Conservation (phyloP, 1,140 invertebrate species). For the Anastrepha obliqua region DNA sequence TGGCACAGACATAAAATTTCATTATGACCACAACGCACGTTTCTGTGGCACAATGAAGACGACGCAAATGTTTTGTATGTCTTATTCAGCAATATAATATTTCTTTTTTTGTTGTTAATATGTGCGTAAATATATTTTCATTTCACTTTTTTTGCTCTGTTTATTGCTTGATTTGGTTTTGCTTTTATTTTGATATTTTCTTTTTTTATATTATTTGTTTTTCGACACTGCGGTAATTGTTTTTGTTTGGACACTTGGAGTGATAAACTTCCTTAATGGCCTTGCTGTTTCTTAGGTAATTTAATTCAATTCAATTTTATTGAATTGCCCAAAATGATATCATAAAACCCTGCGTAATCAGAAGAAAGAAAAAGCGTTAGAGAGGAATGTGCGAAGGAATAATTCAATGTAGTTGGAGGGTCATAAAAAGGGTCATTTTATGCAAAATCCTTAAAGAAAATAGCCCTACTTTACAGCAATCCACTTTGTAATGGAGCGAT, state of each 20-base stretch:
- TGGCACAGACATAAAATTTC: conserved; percentile 31
- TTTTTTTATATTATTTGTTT: background rate
- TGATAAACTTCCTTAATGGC: conserved; percentile 31
- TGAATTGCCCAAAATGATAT: background rate
- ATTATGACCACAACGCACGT: conserved; percentile 26
- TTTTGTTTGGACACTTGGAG: conserved; percentile 10
- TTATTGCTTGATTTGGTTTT: conserved; percentile 22
- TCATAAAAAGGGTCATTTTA: conserved; percentile 3
- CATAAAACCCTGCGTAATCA: background rate
- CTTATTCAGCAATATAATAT: background rate
- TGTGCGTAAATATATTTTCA: background rate
- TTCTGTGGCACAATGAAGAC: background rate
- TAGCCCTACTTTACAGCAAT: background rate
- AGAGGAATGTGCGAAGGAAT: background rate
- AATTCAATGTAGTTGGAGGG: background rate
- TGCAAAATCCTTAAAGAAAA: conserved; percentile 3
- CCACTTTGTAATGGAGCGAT: background rate
- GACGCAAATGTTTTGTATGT: conserved; percentile 18
- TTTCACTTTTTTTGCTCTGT: conserved; percentile 14
- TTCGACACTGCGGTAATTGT: background rate
- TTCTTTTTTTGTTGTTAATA: too few species aligned
- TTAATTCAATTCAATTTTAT: conserved; percentile 41
- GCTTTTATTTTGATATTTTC: background rate
- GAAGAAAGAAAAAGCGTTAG: background rate
- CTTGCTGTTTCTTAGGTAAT: conserved; percentile 32